Percentiles rank a stretch among this genome's conserved stretches.
phyloP scores from a whole-genome alignment of 2,113 vertebrate species.

The Tyto alba region DNA sequence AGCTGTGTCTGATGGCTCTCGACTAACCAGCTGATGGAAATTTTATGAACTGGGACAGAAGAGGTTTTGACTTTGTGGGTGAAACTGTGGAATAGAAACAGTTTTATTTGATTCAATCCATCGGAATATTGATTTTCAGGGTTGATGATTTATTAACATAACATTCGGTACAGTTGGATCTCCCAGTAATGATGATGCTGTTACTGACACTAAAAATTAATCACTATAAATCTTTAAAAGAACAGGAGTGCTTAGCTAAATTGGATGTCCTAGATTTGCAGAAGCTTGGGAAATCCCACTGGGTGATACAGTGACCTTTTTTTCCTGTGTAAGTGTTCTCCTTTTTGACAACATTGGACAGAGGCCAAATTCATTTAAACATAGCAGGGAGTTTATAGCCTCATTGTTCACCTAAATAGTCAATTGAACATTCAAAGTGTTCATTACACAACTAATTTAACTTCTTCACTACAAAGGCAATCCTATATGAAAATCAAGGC shows the following conservation, averaged over 20 bases:
- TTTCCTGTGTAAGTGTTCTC: not conserved
- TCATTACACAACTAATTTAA: not conserved
- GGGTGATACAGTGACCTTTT: not conserved
- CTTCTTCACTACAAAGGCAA: not conserved
- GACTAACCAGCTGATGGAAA: slow-evolving; percentile 37
- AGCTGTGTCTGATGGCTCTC: not conserved
- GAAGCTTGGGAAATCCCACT: not conserved
- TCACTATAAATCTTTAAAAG: slow-evolving; percentile 10
- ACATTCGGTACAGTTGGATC: slow-evolving; percentile 27
- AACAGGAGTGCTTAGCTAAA: not conserved
- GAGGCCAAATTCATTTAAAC: not conserved
- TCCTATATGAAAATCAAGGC: not conserved
- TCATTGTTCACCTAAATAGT: not conserved
- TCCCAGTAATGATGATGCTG: slow-evolving; percentile 32
- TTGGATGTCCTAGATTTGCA: not conserved
- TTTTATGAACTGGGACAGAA: slow-evolving; percentile 67
- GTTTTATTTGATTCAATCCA: slow-evolving; percentile 51
- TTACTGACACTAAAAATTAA: slow-evolving; percentile 51
- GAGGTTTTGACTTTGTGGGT: slow-evolving; percentile 22
- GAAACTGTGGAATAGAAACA: slow-evolving; percentile 31
- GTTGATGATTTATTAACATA: slow-evolving; percentile 63
- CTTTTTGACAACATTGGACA: not conserved
- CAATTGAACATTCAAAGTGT: not conserved
- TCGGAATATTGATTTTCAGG: slow-evolving; percentile 46
- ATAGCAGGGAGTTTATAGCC: not conserved